Base-by-base conservation (phyloP, 1,140 invertebrate genomes). In the Drepana arcuata region DNA sequence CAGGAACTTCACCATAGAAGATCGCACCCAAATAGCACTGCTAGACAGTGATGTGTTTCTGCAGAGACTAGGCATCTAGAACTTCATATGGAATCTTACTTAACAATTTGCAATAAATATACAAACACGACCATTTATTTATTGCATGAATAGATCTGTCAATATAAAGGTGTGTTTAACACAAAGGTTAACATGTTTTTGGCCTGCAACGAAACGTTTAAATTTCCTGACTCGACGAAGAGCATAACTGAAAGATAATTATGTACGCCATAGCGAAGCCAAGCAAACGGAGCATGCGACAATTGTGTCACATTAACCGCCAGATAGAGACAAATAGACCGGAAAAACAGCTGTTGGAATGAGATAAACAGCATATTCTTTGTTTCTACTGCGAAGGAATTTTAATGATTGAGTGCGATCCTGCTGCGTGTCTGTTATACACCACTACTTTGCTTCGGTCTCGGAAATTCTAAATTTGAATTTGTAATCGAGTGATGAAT, bases 271-370 rank as follows among this genome's bases (percentile, higher is more conserved):
- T 46, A 44, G 34, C 49, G 41, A 39, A 62, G 54, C 54, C 48
- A 58, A 48, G 48, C 56, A 65, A 74, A 71, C 72, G 50, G 69
- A 63, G 61, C 71, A 62, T 79, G 61, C 70, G 58, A 66, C 63
- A 60, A 64, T 67, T 57, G 55, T 67, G 72, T 74, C 72, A 78
- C 69, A 74, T 78, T 75, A 69, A 51, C 37, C 66, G 59, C 48
- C 54, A 75, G 67, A 78, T 65, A 72, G 60, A 74, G 75, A 80
- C 72, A 80, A 73, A 80, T 77, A 77, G 75, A 78, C 48, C 60
- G 65, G 69, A 75, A 78, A 80, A 75, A 74, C 62, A 45, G 45
- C 42, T 48, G 67, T 56, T 48, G 51, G 65, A 70, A 49, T 37
- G 69, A 50, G 65, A 80, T 66, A 62, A 69, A 65, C 54, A 56